phyloP scores from a whole-genome alignment of 2,797 vertebrate species.

The Ctenopoma kingsleyae region DNA sequence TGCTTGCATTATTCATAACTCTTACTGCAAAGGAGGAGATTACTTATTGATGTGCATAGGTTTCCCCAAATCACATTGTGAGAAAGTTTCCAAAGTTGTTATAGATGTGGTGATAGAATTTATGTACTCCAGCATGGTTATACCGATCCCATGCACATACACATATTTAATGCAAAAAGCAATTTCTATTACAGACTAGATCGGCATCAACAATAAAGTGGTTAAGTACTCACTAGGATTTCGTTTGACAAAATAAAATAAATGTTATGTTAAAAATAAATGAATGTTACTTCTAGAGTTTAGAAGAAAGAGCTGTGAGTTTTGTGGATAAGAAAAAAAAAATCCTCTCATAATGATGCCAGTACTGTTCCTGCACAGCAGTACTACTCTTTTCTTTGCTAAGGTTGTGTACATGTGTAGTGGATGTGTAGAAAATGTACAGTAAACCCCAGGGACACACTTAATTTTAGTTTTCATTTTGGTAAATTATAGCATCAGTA shows the following conservation, averaged over 20 bases:
- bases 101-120: conserved; percentile 9
- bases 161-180: conserved; percentile 31
- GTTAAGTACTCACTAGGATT: neutral
- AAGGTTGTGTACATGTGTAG: too few species aligned
- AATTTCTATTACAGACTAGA: conserved; percentile 23
- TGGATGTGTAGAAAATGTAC: too few species aligned
- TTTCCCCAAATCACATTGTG: conserved; percentile 48
- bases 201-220: too few species aligned
- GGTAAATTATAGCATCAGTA: too few species aligned
- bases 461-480: too few species aligned
- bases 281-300: too few species aligned
- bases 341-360: neutral
- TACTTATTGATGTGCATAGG: conserved; percentile 70
- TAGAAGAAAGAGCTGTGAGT: neutral
- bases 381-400: too few species aligned
- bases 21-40: conserved; percentile 50
- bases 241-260: too few species aligned
- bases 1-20: conserved; percentile 72
- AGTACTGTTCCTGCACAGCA: too few species aligned
- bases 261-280: too few species aligned
- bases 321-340: neutral
- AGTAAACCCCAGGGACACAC: too few species aligned
- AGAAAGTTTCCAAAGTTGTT: conserved; percentile 51
- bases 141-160: neutral
- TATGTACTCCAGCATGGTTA: neutral